A percentile compares a stretch with the other conserved stretches of the same genome.
Conservation (phyloP, 2,113 vertebrate species). For the Falcunculus frontatus region DNA sequence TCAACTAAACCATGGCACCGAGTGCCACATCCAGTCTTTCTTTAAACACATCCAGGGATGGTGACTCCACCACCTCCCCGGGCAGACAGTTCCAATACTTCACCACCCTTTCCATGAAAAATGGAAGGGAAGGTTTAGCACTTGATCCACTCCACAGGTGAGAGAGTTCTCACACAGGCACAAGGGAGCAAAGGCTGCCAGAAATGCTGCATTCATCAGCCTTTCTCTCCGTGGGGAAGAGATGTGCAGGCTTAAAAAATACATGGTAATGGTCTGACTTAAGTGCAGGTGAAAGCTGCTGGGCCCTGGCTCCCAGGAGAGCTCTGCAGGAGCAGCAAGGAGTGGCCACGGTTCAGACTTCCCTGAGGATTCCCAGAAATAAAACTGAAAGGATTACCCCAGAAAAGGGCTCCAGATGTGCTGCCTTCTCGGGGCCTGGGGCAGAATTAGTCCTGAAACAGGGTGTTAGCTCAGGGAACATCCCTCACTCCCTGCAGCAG, state of each 20-base stretch:
- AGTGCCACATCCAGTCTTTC: too few relatives aligned
- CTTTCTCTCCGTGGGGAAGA: not conserved
- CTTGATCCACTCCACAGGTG: not conserved
- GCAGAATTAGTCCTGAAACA: not conserved
- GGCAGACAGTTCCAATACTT: too few relatives aligned
- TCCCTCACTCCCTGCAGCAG: not conserved
- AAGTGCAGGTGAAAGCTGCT: not conserved
- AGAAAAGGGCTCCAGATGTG: not conserved
- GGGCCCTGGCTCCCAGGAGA: not conserved
- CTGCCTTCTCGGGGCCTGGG: not conserved
- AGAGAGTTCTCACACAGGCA: not conserved
- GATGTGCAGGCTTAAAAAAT: not conserved
- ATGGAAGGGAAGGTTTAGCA: not conserved
- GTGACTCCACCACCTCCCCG: too few relatives aligned
- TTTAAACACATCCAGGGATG: too few relatives aligned
- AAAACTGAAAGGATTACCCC: not conserved
- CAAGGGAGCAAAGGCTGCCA: not conserved
- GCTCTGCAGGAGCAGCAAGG: not conserved
- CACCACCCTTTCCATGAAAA: too few relatives aligned
- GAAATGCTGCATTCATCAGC: not conserved
- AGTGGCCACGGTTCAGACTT: accelerated
- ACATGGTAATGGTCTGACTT: not conserved
- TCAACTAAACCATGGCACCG: too few relatives aligned
- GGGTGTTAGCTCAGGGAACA: not conserved
- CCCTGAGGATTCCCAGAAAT: not conserved